A percentile compares a stretch with the other conserved stretches of the same genome.
phyloP scores from a whole-genome alignment of 2,888 invertebrate species.

The Druceiella hillmani region DNA sequence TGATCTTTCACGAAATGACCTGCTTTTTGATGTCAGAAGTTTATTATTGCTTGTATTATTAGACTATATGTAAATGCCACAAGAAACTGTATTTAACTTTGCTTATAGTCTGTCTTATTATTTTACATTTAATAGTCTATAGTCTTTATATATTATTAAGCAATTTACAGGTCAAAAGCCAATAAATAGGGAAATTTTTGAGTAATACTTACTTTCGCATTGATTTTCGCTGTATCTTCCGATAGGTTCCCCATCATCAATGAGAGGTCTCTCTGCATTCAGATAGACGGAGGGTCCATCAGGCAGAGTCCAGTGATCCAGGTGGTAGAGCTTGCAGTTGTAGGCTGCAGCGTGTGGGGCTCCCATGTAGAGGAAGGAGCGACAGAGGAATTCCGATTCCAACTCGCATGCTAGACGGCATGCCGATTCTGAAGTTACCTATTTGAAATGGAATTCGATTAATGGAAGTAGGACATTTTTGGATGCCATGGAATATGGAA shows the following conservation, averaged over 20 bases:
- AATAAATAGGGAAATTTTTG: constrained; percentile 1
- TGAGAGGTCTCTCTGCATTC: constrained; percentile 82
- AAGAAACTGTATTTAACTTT: no score
- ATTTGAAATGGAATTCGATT: no score
- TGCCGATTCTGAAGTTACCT: constrained; percentile 83
- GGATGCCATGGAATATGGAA: no score
- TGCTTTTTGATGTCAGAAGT: no score
- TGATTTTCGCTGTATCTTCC: constrained; percentile 87
- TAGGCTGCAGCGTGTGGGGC: constrained; percentile 75
- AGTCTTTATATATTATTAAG: no score
- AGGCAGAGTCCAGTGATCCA: constrained; percentile 87
- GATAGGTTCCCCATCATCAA: constrained; percentile 86
- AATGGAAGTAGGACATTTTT: no score
- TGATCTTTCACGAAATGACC: no score
- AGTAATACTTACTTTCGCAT: constrained; percentile 72
- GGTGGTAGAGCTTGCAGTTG: constrained; percentile 88
- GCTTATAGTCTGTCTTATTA: no score
- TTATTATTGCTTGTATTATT: no score
- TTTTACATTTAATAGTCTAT: no score
- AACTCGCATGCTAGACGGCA: constrained; percentile 88
- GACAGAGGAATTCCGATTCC: constrained; percentile 88
- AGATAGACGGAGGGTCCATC: constrained; percentile 89
- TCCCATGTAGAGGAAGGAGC: constrained; percentile 75
- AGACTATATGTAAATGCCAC: no score
- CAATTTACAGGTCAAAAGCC: no score